Percentiles rank a stretch among this genome's conserved stretches.
phyloP scores from a whole-genome alignment of 2,888 invertebrate species.

The Eumerus sabulonum region DNA sequence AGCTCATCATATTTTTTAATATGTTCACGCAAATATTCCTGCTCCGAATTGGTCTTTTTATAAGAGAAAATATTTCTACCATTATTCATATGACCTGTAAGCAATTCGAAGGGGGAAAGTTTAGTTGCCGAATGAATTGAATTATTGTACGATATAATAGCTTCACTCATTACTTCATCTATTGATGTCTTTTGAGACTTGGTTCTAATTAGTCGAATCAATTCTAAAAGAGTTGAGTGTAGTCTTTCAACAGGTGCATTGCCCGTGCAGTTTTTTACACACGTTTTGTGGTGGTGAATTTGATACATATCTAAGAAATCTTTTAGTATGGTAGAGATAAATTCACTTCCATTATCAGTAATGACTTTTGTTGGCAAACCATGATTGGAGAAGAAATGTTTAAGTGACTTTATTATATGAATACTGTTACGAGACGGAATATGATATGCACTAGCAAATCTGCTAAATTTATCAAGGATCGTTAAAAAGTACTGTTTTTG shows the following conservation, averaged over 20 bases:
- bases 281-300: not conserved
- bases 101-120: constrained; percentile 1
- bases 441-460: not conserved
- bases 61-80: constrained; percentile 9
- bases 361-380: not conserved
- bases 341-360: constrained; percentile 2
- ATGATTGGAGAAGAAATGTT: not conserved
- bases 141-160: constrained; percentile 7
- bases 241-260: constrained; percentile 13
- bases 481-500: not conserved
- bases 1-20: constrained; percentile 5
- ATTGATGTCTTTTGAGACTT: not conserved
- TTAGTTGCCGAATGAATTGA: constrained; percentile 6
- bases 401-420: not conserved
- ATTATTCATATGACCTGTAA: not conserved
- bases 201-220: not conserved
- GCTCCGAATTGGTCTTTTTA: constrained; percentile 5
- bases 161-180: constrained; percentile 7
- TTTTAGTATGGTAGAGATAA: constrained; percentile 2
- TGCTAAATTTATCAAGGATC: constrained; percentile 2
- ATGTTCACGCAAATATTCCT: constrained; percentile 9
- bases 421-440: not conserved
- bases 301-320: constrained; percentile 5
- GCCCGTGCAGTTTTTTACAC: constrained; percentile 8
- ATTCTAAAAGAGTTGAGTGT: not conserved